Conservation (phyloP, 2,113 vertebrate genomes). For the Daubentonia madagascariensis region DNA sequence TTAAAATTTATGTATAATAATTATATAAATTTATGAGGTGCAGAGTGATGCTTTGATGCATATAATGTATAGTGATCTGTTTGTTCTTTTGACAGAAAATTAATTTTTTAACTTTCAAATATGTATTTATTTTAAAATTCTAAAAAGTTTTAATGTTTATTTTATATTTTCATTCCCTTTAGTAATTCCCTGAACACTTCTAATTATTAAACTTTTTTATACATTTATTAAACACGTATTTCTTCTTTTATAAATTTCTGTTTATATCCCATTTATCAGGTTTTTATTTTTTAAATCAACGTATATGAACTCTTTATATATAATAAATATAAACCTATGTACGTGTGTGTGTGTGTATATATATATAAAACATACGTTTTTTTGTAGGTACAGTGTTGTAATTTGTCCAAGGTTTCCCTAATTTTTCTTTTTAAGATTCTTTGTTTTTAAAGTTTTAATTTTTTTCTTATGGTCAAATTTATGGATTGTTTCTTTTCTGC, state of each 20-base stretch:
- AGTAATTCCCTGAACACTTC: background rate
- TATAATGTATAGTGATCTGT: background rate
- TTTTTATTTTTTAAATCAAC: constrained; percentile 6
- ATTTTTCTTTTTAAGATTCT: background rate
- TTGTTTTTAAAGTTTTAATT: background rate
- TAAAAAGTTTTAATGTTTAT: constrained; percentile 16
- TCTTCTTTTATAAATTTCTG: background rate
- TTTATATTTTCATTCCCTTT: background rate
- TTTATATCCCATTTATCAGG: background rate
- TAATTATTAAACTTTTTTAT: background rate
- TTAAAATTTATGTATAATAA: background rate
- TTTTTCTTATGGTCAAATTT: background rate
- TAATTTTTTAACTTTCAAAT: constrained; percentile 10
- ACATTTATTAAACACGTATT: background rate
- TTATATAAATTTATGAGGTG: background rate
- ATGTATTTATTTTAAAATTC: background rate
- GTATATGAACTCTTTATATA: background rate
- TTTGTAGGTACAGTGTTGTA: background rate
- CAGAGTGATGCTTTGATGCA: background rate
- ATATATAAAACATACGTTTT: background rate
- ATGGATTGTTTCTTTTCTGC: background rate
- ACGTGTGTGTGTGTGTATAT: background rate
- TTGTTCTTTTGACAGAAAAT: background rate
- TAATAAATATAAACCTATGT: background rate
- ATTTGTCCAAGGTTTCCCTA: background rate